A percentile compares a stretch with the other conserved stretches of the same genome.
These are phyloP conservation scores for Ceratina japonica DNA, from an alignment of 1,140 invertebrate species.

Conservation along the genomic window DNA sequence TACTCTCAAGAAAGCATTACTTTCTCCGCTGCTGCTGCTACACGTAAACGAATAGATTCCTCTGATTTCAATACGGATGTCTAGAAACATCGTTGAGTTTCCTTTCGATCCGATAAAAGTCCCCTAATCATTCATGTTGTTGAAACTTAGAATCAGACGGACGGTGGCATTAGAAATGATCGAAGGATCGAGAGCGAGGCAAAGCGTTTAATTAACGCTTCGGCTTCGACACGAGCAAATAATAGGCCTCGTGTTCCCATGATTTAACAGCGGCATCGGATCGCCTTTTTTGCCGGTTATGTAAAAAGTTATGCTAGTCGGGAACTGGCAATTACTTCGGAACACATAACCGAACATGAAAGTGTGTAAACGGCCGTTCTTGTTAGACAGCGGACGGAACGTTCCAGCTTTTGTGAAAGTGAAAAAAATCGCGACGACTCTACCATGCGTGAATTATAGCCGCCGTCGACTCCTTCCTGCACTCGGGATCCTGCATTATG, in stretches of 20 bases:
- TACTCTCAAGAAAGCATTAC: conserved; percentile 68
- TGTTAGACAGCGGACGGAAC: conserved; percentile 30
- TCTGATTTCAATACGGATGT: background rate
- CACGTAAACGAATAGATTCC: background rate
- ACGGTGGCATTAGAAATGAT: background rate
- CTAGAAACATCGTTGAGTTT: background rate
- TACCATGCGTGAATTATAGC: conserved; percentile 71
- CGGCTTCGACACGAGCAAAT: background rate
- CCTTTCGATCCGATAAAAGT: conserved; percentile 1
- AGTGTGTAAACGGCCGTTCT: conserved; percentile 15
- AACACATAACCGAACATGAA: conserved; percentile 21
- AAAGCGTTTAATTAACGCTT: conserved; percentile 7
- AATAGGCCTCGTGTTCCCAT: background rate
- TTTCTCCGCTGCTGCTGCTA: conserved; percentile 62
- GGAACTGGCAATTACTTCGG: conserved; percentile 30
- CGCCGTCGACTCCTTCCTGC: conserved; percentile 57
- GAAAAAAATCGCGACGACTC: conserved; percentile 72
- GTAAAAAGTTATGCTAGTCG: conserved; percentile 39
- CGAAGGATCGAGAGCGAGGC: background rate
- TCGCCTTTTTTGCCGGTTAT: conserved; percentile 18
- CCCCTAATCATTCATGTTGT: background rate
- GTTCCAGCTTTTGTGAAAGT: conserved; percentile 68
- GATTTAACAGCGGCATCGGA: background rate
- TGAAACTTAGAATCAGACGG: too few species aligned
- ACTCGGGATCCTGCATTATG: conserved; percentile 37